Percentiles rank a stretch among this genome's conserved stretches.
Conservation (phyloP, 2,888 invertebrate genomes). For the Yponomeuta plumbellus region DNA sequence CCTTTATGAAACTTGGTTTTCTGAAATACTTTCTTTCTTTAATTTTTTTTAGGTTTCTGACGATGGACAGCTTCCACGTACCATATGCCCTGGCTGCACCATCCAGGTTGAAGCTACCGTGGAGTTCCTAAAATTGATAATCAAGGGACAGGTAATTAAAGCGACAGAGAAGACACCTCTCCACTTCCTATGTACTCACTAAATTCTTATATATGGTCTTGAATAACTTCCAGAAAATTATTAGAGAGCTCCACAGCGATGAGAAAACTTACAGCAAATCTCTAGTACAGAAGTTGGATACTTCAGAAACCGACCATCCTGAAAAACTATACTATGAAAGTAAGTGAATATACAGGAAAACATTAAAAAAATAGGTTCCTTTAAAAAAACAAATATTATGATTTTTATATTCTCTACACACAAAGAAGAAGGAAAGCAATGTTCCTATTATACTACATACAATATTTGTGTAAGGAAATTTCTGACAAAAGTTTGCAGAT, state of each 20-base stretch:
- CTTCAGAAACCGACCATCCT: neutral
- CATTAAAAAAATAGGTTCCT: no score
- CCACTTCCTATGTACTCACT: neutral
- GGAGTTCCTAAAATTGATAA: constrained; percentile 83
- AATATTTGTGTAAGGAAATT: no score
- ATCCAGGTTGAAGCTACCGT: constrained; percentile 85
- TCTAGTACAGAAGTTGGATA: constrained; percentile 27
- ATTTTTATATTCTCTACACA: no score
- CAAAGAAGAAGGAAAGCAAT: no score
- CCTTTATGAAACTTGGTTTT: neutral
- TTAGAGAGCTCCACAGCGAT: constrained; percentile 52
- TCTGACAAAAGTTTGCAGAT: no score
- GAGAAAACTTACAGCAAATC: constrained; percentile 60
- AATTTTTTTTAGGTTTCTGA: constrained; percentile 76
- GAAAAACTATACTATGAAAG: neutral
- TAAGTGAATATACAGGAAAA: neutral
- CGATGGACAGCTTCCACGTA: constrained; percentile 82
- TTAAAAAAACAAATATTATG: no score
- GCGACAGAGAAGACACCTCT: neutral
- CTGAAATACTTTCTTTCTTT: neutral
- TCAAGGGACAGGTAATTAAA: constrained; percentile 78
- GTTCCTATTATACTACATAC: no score
- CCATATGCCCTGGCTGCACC: constrained; percentile 86
- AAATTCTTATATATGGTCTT: neutral
- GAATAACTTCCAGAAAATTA: constrained; percentile 51